These are phyloP conservation scores for Hydractinia symbiolongicarpus DNA, from an alignment of 30 jellyfish, hydroid and myxozoan species.

Conservation along the genomic window DNA sequence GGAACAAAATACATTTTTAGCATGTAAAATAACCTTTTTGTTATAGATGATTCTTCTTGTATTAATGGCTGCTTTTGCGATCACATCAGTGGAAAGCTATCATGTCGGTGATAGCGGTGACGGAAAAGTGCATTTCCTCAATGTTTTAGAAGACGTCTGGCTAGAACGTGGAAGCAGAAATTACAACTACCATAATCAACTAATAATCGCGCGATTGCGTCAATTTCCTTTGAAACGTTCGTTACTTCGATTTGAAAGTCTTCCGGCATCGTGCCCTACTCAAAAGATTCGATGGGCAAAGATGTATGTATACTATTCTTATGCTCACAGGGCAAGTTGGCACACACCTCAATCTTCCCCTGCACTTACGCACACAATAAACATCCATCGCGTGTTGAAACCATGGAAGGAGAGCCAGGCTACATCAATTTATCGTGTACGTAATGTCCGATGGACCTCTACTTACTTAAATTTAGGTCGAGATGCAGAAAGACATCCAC, in stretches of 20 bases:
- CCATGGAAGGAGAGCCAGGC: too few species aligned
- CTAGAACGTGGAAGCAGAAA: too few species aligned
- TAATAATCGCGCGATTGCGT: too few species aligned
- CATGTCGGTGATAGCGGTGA: not conserved
- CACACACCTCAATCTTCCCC: not conserved
- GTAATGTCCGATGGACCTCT: not conserved
- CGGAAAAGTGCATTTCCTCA: not conserved
- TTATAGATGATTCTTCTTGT: too few species aligned
- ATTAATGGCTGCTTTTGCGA: not conserved
- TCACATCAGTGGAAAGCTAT: not conserved
- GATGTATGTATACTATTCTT: too few species aligned
- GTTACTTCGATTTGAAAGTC: too few species aligned
- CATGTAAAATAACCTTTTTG: too few species aligned
- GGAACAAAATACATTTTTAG: too few species aligned
- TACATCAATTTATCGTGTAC: not conserved
- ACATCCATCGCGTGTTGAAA: not conserved
- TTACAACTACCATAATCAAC: too few species aligned
- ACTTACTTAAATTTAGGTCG: not conserved
- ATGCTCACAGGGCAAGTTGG: not conserved
- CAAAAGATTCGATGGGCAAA: too few species aligned
- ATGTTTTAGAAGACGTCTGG: not conserved
- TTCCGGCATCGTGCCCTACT: too few species aligned
- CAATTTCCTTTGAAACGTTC: too few species aligned
- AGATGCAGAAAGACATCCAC: not conserved
- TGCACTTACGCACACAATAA: not conserved